These are phyloP conservation scores for Andricus grossulariae DNA, from an alignment of 1,140 invertebrate genomes.

Conservation along the genomic window DNA sequence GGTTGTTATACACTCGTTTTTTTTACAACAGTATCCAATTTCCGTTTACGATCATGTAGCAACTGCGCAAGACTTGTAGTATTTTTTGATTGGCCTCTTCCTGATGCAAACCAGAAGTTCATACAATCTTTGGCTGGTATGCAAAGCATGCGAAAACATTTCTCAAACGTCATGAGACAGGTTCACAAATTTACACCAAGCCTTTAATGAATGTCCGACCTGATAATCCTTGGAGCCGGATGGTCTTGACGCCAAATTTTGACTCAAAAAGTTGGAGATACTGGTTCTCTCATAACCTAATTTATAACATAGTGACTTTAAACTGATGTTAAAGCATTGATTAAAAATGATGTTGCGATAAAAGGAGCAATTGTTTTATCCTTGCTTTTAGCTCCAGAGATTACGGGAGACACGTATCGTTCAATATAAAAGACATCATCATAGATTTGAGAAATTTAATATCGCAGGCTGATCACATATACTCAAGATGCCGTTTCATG, in stretches of 20 bases:
- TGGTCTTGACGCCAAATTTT: too few relatives aligned
- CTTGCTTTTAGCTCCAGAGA: not conserved
- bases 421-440: too few relatives aligned
- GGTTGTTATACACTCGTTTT: not conserved
- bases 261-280: not conserved
- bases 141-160: constrained; percentile 9
- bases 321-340: too few relatives aligned
- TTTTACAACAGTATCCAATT: not conserved
- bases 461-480: too few relatives aligned
- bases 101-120: not conserved
- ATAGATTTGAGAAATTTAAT: too few relatives aligned
- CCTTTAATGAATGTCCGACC: constrained; percentile 27
- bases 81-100: not conserved
- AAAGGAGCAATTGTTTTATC: not conserved
- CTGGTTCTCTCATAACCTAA: too few relatives aligned
- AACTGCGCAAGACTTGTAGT: not conserved
- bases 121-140: not conserved
- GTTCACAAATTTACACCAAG: too few relatives aligned
- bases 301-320: too few relatives aligned
- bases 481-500: too few relatives aligned
- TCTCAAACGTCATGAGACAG: not conserved
- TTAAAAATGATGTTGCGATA: not conserved
- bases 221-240: not conserved
- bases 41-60: not conserved
- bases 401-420: not conserved